Evolutionary conservation across 2,888 invertebrate species (phyloP), one percentile per base, ranked within the genome.

Genomic region (Hipparchia sbordonii): DNA sequence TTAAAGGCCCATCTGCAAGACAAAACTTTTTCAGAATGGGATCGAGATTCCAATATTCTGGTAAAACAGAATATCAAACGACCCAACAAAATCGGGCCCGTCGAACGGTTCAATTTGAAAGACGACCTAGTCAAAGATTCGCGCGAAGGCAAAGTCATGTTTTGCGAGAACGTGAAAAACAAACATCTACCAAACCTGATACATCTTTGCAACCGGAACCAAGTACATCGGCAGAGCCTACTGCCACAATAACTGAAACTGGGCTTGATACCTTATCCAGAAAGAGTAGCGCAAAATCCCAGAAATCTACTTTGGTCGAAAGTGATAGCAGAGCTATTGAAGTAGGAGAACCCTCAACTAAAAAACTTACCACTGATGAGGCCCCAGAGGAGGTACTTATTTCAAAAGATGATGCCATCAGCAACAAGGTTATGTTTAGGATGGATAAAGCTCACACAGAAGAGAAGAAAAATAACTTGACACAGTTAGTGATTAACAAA

Each of bases 1-100:
- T 97, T 0, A 98, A 98, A 88, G 97, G 97, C 1, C 97, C 97
- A 3, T 97, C 97, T 48, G 97, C 97, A 0, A 95, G 98, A 39
- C 99, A 98, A 87, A 98, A 98, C 92, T 99, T 99, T 94, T 98
- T 99, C 93, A 95, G 99, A 76, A 98, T 99, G 98, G 99, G 99
- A 70, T 99, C 99, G 12, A 95, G 99, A 72, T 99, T 99, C 89
- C 96, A 98, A 86, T 95, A 95, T 81, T 98, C 98, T 78, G 99
- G 99, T 0, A 96, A 98, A 87, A 99, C 99, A 1, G 99, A 99
- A 92, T 99, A 98, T 88, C 99, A 99, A 93, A 98, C 98, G 46
- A 98, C 98, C 8, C 97, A 98, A 84, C 96, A 97, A 84, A 98
- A 97, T 89, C 95, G 97, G 77, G 98, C 98, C 0, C 95, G 99